These are phyloP conservation scores for Drosophila ogumai DNA, from an alignment of 1,140 invertebrate species.

Conservation along the genomic window DNA sequence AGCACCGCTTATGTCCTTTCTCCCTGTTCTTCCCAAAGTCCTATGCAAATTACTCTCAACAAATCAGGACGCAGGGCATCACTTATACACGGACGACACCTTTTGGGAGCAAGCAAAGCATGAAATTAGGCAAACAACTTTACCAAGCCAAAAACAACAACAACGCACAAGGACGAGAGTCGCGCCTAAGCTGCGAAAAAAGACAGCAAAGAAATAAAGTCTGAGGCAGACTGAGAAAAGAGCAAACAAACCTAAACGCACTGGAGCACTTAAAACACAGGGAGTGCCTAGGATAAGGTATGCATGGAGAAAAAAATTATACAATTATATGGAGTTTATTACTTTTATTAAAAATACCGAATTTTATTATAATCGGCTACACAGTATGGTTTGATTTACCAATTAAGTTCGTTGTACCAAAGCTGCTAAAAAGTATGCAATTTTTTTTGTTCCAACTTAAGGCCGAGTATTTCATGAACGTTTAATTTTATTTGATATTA, in stretches of 20 bases:
- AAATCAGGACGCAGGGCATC: slow-evolving; percentile 43
- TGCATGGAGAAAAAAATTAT: background rate
- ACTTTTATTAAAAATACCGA: too few relatives aligned
- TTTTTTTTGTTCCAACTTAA: too few relatives aligned
- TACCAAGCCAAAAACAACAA: slow-evolving; percentile 31
- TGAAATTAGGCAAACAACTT: slow-evolving; percentile 80
- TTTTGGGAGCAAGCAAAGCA: slow-evolving; percentile 73
- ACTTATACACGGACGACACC: slow-evolving; percentile 44
- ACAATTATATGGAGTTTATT: background rate
- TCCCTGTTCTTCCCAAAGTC: background rate
- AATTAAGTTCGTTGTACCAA: background rate
- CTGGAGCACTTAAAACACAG: slow-evolving; percentile 55
- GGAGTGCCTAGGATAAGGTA: slow-evolving; percentile 1
- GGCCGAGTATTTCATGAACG: background rate
- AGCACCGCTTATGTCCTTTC: background rate
- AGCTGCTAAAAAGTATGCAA: background rate
- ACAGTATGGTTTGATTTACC: background rate
- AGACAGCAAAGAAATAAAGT: slow-evolving; percentile 47
- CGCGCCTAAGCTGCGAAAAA: slow-evolving; percentile 25
- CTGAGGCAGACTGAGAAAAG: slow-evolving; percentile 45
- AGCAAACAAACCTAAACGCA: slow-evolving; percentile 65
- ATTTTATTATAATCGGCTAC: too few relatives aligned
- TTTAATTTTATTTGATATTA: too few relatives aligned
- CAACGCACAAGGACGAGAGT: slow-evolving; percentile 9
- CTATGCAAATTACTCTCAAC: slow-evolving; percentile 19